Evolutionary conservation across 2,113 vertebrate species (phyloP).

Genomic region (Syngnathus scovelli): DNA sequence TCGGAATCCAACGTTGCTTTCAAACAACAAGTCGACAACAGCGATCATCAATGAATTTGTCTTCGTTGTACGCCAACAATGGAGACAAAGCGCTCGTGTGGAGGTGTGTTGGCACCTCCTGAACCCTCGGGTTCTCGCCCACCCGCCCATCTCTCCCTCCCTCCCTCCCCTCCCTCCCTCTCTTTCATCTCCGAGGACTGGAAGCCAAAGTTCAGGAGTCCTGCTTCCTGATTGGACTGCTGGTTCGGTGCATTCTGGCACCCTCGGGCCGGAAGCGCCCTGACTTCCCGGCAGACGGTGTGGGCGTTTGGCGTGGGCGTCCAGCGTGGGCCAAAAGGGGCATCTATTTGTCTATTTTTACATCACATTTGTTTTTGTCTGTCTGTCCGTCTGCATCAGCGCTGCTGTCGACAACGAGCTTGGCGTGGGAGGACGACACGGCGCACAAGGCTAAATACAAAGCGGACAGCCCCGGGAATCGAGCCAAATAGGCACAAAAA

Average conservation of each 20-base stretch:
- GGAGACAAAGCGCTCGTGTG: too few species aligned
- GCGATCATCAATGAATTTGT: too few species aligned
- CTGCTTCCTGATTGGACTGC: not conserved
- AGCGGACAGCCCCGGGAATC: not conserved
- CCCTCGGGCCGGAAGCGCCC: not conserved
- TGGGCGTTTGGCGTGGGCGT: not conserved
- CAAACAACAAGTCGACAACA: too few species aligned
- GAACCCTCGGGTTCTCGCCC: too few species aligned
- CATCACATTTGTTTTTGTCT: not conserved
- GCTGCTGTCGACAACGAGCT: not conserved
- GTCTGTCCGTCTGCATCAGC: not conserved
- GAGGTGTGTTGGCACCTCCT: too few species aligned
- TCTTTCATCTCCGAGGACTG: not conserved
- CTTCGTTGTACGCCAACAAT: too few species aligned
- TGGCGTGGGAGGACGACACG: not conserved
- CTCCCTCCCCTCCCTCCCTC: too few species aligned
- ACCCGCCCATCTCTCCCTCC: too few species aligned
- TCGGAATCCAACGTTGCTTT: too few species aligned
- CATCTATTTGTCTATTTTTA: not conserved
- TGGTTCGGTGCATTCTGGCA: not conserved
- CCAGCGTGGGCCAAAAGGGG: not conserved
- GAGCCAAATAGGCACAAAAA: not conserved
- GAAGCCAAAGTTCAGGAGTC: not conserved
- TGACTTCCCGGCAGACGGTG: not conserved
- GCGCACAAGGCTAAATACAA: too few species aligned